Evolutionary conservation across 2,888 invertebrate species (phyloP), one percentile per base, ranked within the genome.

Genomic region (Bembecia ichneumoniformis): DNA sequence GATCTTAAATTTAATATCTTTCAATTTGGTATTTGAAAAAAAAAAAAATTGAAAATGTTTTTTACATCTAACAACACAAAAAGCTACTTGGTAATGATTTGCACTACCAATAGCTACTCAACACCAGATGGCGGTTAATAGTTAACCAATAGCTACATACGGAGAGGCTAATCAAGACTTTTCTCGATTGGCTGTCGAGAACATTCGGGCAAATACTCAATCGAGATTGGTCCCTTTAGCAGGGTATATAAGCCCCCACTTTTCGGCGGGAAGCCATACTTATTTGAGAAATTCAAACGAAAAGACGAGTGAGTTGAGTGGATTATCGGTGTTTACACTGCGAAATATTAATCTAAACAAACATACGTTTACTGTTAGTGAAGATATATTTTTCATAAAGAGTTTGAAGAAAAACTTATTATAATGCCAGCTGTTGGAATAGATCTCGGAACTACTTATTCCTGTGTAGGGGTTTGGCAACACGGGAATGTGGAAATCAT

Each of bases 381-480:
- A 4, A 13, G n/a, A 40, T 5, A 14, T 40, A 13, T 40, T n/a
- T n/a, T 40, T 40, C n/a, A 13, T 13, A n/a, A 40, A 14, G 7
- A n/a, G 40, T 40, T 40, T 14, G 40, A 40, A 3, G 11, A 40
- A 10, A 3, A 40, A 1, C n/a, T 40, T 40, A 1, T 48, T 47
- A 83, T 66, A 54, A 58, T 60, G 58, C 58, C 58, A 56, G 58
- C 60, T 51, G 49, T 59, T 77, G 28, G 94, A 34, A 94, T 77
- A 57, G 75, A 76, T 58, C 62, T 77, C 60, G 74, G 75, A 57
- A 71, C 72, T 46, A 73, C 74, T 15, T 94, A 93, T 71, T 93
- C 93, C 35, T 92, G 92, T 66, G 92, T 93, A 46, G 92, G 92
- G 51, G 92, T 93, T 2, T 93, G 90, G 87, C 91, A 92, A 62